Evolutionary conservation across 1,140 invertebrate genomes (phyloP).

Genomic region (Laupala kohalensis): DNA sequence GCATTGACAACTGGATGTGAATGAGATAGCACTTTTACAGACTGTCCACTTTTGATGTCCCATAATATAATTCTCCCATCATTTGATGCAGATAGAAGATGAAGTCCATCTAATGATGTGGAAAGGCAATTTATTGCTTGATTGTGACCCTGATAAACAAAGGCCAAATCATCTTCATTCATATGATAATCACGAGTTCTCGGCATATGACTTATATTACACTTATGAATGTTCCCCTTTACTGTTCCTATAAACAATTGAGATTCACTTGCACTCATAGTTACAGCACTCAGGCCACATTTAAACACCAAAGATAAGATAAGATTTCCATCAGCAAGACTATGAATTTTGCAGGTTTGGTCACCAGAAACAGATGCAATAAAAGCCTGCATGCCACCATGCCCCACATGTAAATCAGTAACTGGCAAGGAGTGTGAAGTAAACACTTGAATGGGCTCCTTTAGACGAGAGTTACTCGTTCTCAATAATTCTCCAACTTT

Average conservation of each 20-base stretch:
- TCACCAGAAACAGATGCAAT: conserved; percentile 67
- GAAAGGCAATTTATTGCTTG: conserved; percentile 53
- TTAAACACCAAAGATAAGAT: conserved; percentile 62
- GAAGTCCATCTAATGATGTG: conserved; percentile 49
- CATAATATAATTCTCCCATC: conserved; percentile 63
- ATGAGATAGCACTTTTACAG: conserved; percentile 50
- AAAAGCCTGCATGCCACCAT: conserved; percentile 42
- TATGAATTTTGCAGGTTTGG: conserved; percentile 69
- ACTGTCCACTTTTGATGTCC: conserved; percentile 61
- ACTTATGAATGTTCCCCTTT: conserved; percentile 53
- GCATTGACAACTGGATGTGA: conserved; percentile 61
- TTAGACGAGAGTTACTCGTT: conserved; percentile 33
- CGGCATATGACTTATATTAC: conserved; percentile 48
- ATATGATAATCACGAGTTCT: conserved; percentile 51
- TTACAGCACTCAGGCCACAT: conserved; percentile 48
- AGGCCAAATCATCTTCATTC: conserved; percentile 28
- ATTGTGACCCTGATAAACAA: conserved; percentile 44
- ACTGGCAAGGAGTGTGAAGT: conserved; percentile 63
- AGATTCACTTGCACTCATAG: conserved; percentile 54
- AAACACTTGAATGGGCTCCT: conserved; percentile 49
- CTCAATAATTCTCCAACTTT: conserved; percentile 27
- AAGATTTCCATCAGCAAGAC: conserved; percentile 47
- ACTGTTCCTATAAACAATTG: conserved; percentile 56
- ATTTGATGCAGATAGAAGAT: conserved; percentile 57
- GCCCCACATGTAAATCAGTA: conserved; percentile 50